Evolutionary conservation across 2,797 vertebrate species (phyloP), one percentile per base, ranked within the genome.

Genomic region (Eremophila alpestris): DNA sequence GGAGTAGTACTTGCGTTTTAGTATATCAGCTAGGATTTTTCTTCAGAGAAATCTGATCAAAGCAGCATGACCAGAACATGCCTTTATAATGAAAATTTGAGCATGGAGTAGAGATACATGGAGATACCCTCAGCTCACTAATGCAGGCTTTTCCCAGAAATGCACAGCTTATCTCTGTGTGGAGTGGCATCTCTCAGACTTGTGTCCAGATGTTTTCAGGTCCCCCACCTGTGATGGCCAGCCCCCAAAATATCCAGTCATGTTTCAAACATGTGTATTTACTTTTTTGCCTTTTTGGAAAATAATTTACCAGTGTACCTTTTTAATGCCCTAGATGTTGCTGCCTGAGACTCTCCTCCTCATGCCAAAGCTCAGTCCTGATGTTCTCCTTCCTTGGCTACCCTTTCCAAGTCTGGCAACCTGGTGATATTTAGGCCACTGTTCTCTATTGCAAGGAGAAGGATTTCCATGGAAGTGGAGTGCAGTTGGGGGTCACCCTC

Each of bases 381-480:
- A 4, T 54, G 16, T 58, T 14, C 3, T 86, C 20, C 20, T 68
- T 86, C 65, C 29, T 81, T 54, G 79, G 18, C 29, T 65, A 18
- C 36, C 24, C 40, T 75, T 88, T 63, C 32, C n/a, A 88, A 55
- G 41, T 21, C 32, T 75, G 83, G 29, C 32, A 51, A 15, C 24
- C 22, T 65, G 49, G 14, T 0, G 0, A 24, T 78, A 18, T 20
- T 20, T 59, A 40, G 16, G 27, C 73, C 5, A 34, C 29, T 6
- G 3, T 15, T 80, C 45, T 52, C 16, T 74, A 2, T 20, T 83
- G 49, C 20, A 70, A 18, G 4, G 30, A 32, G 29, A 59, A 84
- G 52, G 27, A 51, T 48, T 90, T 87, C 56, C 15, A 24, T 36
- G 20, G 68, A n/a, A 18, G 30, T 58, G 55, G 32, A 63, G 18